These are phyloP conservation scores for Takifugu bimaculatus DNA, from an alignment of 2,113 vertebrate genomes.

Conservation along the genomic window DNA sequence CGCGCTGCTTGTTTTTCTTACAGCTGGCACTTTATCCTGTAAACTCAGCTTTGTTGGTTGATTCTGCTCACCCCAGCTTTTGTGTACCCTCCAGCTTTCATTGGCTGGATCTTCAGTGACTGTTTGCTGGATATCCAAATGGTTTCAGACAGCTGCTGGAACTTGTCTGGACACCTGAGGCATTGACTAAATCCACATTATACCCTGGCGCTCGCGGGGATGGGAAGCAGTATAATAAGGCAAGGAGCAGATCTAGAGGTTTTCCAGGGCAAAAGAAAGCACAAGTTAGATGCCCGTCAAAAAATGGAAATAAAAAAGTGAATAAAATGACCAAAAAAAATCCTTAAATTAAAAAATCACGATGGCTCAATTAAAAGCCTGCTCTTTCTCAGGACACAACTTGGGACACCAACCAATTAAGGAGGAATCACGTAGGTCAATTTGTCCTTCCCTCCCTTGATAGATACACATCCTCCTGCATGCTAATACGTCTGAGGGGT, in stretches of 20 bases:
- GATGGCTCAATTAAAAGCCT: constrained; percentile 19
- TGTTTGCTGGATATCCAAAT: constrained; percentile 3
- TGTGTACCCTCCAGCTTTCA: constrained; percentile 30
- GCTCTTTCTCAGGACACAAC: constrained; percentile 52
- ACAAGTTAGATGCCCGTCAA: constrained; percentile 1
- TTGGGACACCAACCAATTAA: constrained; percentile 67
- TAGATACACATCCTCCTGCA: constrained; percentile 52
- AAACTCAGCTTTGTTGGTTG: constrained; percentile 19
- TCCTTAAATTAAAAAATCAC: constrained; percentile 17
- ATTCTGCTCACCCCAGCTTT: constrained; percentile 14
- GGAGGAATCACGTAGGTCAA: constrained; percentile 64
- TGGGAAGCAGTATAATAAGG: not conserved
- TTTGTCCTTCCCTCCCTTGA: constrained; percentile 63
- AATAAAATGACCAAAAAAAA: constrained; percentile 6
- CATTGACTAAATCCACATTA: constrained; percentile 7
- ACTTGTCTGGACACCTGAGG: constrained; percentile 12
- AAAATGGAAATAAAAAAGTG: not conserved
- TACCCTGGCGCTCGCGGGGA: not conserved
- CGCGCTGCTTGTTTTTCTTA: constrained; percentile 5
- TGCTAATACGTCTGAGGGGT: constrained; percentile 61
- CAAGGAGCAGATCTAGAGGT: no score
- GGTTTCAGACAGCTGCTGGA: constrained; percentile 15
- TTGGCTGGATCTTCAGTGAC: constrained; percentile 7
- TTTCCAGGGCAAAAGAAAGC: no score
- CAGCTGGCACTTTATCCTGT: constrained; percentile 5